Percentiles rank a stretch among this genome's conserved stretches.
Evolutionary conservation across 2,797 vertebrate species (phyloP).

Genomic region (Typhlichthys subterraneus): DNA sequence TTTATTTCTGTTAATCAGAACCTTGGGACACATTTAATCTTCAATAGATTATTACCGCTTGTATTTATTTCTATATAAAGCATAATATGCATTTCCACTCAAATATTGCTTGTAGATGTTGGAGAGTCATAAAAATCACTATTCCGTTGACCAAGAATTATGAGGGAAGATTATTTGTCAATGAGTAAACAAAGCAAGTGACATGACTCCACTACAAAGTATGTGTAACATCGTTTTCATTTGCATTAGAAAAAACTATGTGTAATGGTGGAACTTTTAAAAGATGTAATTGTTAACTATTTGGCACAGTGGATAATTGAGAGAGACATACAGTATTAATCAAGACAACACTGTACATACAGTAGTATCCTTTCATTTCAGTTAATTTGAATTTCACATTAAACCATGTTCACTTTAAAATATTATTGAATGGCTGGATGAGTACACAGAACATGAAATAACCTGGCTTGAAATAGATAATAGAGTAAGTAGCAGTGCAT

Average conservation of each 20-base stretch:
- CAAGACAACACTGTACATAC: no score
- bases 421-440: not conserved
- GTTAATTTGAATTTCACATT: no score
- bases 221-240: slow-evolving; percentile 35
- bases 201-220: slow-evolving; percentile 45
- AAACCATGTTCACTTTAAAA: not conserved
- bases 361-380: no score
- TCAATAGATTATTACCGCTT: slow-evolving; percentile 27
- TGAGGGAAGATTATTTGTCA: slow-evolving; percentile 68
- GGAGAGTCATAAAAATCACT: no score
- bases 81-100: slow-evolving; percentile 12
- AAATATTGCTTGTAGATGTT: not conserved
- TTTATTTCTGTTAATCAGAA: no score
- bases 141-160: slow-evolving; percentile 41
- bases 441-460: slow-evolving; percentile 2
- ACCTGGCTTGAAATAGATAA: not conserved
- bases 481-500: slow-evolving; percentile 15
- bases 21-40: slow-evolving; percentile 15
- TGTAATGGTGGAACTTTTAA: slow-evolving; percentile 21
- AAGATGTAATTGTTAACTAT: slow-evolving; percentile 21
- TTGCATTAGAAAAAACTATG: slow-evolving; percentile 14
- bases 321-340: slow-evolving; percentile 6
- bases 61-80: slow-evolving; percentile 5
- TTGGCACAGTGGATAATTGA: slow-evolving; percentile 17
- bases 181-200: slow-evolving; percentile 64